Percentiles rank a stretch among this genome's conserved stretches.
Evolutionary conservation across 2,113 vertebrate genomes (phyloP).

Genomic region (Anguilla japonica): DNA sequence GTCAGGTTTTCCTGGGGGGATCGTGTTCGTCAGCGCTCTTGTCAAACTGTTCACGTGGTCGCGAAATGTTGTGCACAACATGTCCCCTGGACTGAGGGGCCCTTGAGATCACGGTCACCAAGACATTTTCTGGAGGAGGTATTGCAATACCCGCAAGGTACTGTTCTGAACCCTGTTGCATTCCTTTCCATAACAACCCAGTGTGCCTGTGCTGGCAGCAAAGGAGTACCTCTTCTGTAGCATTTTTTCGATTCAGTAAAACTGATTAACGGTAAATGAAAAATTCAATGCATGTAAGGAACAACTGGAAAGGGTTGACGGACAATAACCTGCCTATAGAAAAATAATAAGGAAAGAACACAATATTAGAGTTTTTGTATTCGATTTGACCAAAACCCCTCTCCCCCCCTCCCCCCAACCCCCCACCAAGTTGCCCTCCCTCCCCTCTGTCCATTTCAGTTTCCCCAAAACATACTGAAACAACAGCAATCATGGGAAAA

Average conservation of each 20-base stretch:
- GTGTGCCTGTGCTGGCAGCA: no score
- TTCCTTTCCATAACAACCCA: not conserved
- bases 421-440: conserved; percentile 1
- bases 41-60: not conserved
- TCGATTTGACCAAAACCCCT: conserved; percentile 45
- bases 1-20: not conserved
- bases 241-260: not conserved
- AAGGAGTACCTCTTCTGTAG: not conserved
- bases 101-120: not conserved
- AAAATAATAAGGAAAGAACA: not conserved
- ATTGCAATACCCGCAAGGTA: not conserved
- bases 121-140: not conserved
- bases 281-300: not conserved
- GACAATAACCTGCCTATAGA: not conserved
- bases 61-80: not conserved
- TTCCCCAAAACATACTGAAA: conserved; percentile 22
- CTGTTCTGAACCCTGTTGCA: not conserved
- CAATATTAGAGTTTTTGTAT: conserved; percentile 20
- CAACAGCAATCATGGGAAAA: conserved; percentile 63
- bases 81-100: not conserved
- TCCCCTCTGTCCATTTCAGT: conserved; percentile 16
- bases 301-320: not conserved
- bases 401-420: no score
- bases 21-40: not conserved
- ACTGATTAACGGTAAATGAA: not conserved